phyloP scores from a whole-genome alignment of 2,113 vertebrate species.

The Microtus oregoni region DNA sequence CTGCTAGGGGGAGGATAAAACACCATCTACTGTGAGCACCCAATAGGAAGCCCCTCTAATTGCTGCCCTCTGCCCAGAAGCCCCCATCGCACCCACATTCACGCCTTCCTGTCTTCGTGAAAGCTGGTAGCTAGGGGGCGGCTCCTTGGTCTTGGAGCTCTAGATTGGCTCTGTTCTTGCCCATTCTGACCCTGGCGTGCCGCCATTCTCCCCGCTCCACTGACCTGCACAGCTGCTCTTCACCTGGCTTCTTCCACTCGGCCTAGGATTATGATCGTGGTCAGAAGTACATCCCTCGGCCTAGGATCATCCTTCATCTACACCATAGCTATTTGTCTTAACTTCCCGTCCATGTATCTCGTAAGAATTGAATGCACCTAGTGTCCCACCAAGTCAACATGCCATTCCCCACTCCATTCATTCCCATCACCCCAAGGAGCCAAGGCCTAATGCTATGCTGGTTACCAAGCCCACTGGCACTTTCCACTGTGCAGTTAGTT shows the following conservation, averaged over 20 bases:
- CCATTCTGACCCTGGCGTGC: background rate
- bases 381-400: background rate
- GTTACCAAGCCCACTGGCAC: background rate
- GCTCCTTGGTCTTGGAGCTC: background rate
- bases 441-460: background rate
- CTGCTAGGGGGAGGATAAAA: constrained; percentile 44
- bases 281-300: background rate
- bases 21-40: constrained; percentile 21
- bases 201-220: background rate
- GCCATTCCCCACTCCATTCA: background rate
- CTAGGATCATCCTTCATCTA: background rate
- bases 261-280: background rate
- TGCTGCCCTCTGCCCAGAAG: background rate
- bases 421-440: background rate
- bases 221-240: background rate
- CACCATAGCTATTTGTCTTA: background rate
- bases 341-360: background rate
- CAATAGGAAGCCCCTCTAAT: background rate
- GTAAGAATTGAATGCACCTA: background rate
- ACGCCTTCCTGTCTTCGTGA: rapidly evolving
- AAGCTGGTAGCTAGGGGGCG: background rate
- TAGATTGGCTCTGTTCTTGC: background rate
- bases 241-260: background rate
- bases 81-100: background rate
- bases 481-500: background rate